Percentiles rank a stretch among this genome's conserved stretches.
phyloP scores from a whole-genome alignment of 2,797 vertebrate species.

The Erethizon dorsatum region DNA sequence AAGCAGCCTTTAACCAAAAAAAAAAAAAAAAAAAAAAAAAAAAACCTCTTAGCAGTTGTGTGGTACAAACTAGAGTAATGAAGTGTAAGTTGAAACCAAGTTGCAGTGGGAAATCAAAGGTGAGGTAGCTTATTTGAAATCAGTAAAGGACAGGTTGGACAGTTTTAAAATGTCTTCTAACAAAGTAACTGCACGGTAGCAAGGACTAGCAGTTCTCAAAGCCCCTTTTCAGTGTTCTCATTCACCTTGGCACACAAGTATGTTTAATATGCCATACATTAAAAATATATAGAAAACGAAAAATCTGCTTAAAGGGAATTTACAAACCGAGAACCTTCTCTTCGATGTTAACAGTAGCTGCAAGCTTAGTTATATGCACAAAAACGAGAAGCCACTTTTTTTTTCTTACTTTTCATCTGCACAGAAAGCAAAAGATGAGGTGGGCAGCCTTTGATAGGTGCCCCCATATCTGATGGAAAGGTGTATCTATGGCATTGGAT shows the following conservation, averaged over 20 bases:
- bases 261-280: conserved; percentile 89
- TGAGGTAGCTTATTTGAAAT: conserved; percentile 86
- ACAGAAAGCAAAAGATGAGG: conserved; percentile 58
- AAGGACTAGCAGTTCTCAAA: conserved; percentile 90
- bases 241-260: conserved; percentile 89
- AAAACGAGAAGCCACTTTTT: conserved; percentile 74
- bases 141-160: conserved; percentile 86
- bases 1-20: conserved; percentile 89
- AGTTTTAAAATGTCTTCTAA: conserved; percentile 78
- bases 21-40: conserved; percentile 72
- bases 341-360: conserved; percentile 75
- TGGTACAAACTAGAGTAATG: conserved; percentile 79
- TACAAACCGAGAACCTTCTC: conserved; percentile 84
- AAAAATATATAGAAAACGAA: conserved; percentile 77
- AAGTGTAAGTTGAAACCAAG: conserved; percentile 83
- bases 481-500: not conserved
- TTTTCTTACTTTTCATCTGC: conserved; percentile 15
- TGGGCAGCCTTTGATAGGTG: not conserved
- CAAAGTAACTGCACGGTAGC: conserved; percentile 93
- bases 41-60: conserved; percentile 81
- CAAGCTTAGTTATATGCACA: conserved; percentile 79
- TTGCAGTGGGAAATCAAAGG: conserved; percentile 90
- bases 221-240: conserved; percentile 87
- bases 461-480: conserved; percentile 39
- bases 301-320: conserved; percentile 89